Evolutionary conservation across 2,888 invertebrate species (phyloP), one percentile per base, ranked within the genome.

Genomic region (Lomographa bimaculata): DNA sequence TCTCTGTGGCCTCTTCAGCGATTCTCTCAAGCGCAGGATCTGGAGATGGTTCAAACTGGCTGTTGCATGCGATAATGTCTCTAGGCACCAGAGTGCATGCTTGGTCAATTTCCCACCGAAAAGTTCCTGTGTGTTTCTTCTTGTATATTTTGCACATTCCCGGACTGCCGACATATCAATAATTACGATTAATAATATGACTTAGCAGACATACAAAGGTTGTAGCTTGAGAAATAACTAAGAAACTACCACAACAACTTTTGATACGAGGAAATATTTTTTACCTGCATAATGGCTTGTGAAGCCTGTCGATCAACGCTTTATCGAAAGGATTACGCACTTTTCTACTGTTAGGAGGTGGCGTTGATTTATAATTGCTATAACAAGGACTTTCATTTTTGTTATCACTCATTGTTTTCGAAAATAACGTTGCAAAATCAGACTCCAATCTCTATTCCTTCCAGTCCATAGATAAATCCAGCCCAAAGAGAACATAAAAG

Each of bases 311-410:
- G 29, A 92, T 91, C 48, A 94, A 75, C 28, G 90, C 92, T 56
- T 86, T 87, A 58, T 94, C 94, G 66, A 94, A 94, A 1, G 94
- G 94, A 84, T 94, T 94, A 46, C 90, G 85, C 30, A 93, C 90
- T 78, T 80, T 89, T 60, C 64, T 77, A 55, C 71, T 79, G 18
- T 71, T 72, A 28, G 81, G 72, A 18, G 84, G 83, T 16, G 87
- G 86, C 9, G 87, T 84, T 11, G 71, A 77, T 70, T 80, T 85
- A 60, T 66, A 67, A 57, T 65, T 62, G 4, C 2, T 2, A 65
- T 36, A 63, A 57, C 64, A 69, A 32, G 70, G 67, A 46, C 66
- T 68, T 54, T 66, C 78, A 76, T 82, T 41, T 40, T 18, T 81
- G 74, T 73, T 76, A 56, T 74, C 76, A 64, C 60, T 71, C 87